These are phyloP conservation scores for Halcyon badia DNA, from an alignment of 2,797 vertebrate genomes.

Conservation along the genomic window DNA sequence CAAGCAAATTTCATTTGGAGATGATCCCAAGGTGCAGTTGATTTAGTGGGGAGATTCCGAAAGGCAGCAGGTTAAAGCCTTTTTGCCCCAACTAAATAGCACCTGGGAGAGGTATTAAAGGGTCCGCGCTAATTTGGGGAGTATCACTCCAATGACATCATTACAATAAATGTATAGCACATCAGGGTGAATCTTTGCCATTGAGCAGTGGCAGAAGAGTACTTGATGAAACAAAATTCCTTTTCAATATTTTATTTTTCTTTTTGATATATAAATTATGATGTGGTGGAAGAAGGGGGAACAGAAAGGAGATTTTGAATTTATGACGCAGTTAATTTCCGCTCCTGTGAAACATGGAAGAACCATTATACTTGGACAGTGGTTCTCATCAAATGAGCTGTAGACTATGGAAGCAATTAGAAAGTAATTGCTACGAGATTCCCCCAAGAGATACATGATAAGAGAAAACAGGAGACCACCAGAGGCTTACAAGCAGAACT, in stretches of 20 bases:
- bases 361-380: not conserved
- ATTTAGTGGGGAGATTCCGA: slow-evolving; percentile 34
- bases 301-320: not conserved
- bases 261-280: not conserved
- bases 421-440: slow-evolving; percentile 40
- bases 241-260: not conserved
- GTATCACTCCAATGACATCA: not conserved
- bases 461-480: not conserved
- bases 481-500: not conserved
- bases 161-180: not conserved
- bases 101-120: slow-evolving; percentile 43
- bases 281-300: not conserved
- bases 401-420: slow-evolving; percentile 46
- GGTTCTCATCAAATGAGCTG: slow-evolving; percentile 12
- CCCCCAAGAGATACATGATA: not conserved
- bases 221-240: not conserved
- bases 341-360: slow-evolving; percentile 1
- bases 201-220: not conserved
- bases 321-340: not conserved
- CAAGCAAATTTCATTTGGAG: slow-evolving; percentile 71
- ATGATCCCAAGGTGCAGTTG: slow-evolving; percentile 56
- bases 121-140: not conserved
- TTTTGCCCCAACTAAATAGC: not conserved
- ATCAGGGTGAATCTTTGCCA: not conserved
- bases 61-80: slow-evolving; percentile 48